These are phyloP conservation scores for Aphaenogaster floridana DNA, from an alignment of 1,140 invertebrate genomes.

Conservation along the genomic window DNA sequence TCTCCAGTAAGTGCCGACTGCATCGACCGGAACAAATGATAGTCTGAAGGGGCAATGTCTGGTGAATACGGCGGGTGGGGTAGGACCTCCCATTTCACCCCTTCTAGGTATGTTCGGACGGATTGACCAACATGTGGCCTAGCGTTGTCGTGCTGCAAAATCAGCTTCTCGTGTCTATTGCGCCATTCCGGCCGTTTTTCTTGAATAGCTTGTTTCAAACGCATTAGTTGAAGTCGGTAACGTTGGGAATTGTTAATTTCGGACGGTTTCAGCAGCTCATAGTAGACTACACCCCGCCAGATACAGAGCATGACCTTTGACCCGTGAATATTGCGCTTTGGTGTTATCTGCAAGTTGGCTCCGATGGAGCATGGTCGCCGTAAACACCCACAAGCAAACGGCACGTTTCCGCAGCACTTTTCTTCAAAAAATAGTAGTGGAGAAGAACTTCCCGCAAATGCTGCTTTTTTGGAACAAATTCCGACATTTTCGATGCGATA, in stretches of 20 bases:
- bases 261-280: too few relatives aligned
- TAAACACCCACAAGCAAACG: constrained; percentile 17
- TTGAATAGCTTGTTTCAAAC: background rate
- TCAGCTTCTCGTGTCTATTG: background rate
- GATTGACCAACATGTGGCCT: background rate
- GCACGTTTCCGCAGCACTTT: constrained; percentile 13
- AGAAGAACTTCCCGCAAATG: constrained; percentile 18
- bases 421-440: constrained; percentile 1
- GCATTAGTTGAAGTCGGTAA: background rate
- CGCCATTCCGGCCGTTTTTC: background rate
- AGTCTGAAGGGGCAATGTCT: background rate
- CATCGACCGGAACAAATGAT: too few relatives aligned
- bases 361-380: constrained; percentile 7
- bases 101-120: background rate
- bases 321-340: too few relatives aligned
- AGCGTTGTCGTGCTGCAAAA: constrained; percentile 2
- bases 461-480: constrained; percentile 33
- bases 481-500: constrained; percentile 20
- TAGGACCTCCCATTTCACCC: background rate
- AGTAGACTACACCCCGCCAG: too few relatives aligned
- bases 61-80: background rate
- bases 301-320: too few relatives aligned
- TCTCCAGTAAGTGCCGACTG: too few relatives aligned
- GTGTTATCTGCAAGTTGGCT: constrained; percentile 1
- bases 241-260: too few relatives aligned